Evolutionary conservation across 2,888 invertebrate species (phyloP), one percentile per base, ranked within the genome.

Genomic region (Daptonema setosum): DNA sequence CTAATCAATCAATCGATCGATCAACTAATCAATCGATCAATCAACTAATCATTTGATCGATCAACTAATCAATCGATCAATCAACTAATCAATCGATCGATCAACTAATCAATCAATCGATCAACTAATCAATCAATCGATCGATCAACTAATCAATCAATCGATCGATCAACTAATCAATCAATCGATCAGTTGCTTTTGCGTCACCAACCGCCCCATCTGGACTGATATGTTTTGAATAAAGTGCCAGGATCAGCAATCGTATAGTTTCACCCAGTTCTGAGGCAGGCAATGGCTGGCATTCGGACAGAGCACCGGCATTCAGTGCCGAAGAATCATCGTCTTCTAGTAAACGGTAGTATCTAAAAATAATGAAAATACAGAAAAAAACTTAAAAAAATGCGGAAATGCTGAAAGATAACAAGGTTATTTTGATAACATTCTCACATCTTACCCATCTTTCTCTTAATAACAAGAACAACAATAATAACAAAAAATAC

Each of bases 281-380:
- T 28, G 65, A 65, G 45, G 66, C 69, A 67, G 60, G 17, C 60
- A 61, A 60, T 0, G 67, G 67, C 56, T 64, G 62, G 62, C 70
- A 70, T 17, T 66, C 61, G 3, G 67, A 66, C 52, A 63, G 58
- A 22, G 59, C 59, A 25, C 69, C 69, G 25, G 65, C 61, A 62
- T 74, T 74, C 25, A 74, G 63, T 11, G 73, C 73, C 2, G 61
- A 62, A n/a, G 64, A 62, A 35, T 70, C 69, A 58, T 71, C 70
- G 61, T 73, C 71, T 56, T 73, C 73, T 24, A 69, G 57, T 24
- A 72, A 63, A 28, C 69, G 62, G 51, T 63, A 63, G 56, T 58
- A 62, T 50, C 63, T 63, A 20, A 20, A 58, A 60, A 35, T 17
- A 8, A 35, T 17, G 35, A 35, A 35, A 35, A 35, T 11, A 35